phyloP scores from a whole-genome alignment of 2,113 vertebrate genomes.

The Xiphorhynchus elegans region DNA sequence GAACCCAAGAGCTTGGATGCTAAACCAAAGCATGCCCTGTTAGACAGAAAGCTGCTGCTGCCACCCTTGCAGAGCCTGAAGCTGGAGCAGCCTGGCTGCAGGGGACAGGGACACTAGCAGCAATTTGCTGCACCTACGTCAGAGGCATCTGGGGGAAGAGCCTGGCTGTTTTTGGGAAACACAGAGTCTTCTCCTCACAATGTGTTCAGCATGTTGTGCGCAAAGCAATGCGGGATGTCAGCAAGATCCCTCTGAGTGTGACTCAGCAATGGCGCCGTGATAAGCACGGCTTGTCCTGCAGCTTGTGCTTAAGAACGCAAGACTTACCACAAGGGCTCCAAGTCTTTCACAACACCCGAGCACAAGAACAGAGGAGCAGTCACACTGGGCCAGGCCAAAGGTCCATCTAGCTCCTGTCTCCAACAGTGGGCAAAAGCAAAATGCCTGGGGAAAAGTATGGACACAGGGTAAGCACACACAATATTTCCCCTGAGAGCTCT shows the following conservation, averaged over 20 bases:
- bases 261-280: constrained; percentile 14
- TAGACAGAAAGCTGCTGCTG: neutral
- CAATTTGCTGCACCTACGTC: neutral
- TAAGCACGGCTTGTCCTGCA: neutral
- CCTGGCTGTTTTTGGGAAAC: neutral
- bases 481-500: constrained; percentile 52
- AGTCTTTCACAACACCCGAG: constrained; percentile 11
- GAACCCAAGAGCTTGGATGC: neutral
- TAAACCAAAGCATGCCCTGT: neutral
- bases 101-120: neutral
- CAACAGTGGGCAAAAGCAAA: constrained; percentile 60
- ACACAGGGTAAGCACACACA: constrained; percentile 57
- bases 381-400: constrained; percentile 58
- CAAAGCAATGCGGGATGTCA: neutral
- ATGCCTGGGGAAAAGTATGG: constrained; percentile 58
- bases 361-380: constrained; percentile 2
- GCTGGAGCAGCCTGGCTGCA: neutral
- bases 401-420: constrained; percentile 44
- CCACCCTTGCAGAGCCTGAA: neutral
- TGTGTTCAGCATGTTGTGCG: neutral
- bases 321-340: constrained; percentile 36
- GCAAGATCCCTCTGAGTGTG: constrained; percentile 6
- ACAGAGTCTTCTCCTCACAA: neutral
- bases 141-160: neutral
- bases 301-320: neutral